Percentiles rank a stretch among this genome's conserved stretches.
phyloP scores from a whole-genome alignment of 2,888 invertebrate species.

The Phyto melanocephala region DNA sequence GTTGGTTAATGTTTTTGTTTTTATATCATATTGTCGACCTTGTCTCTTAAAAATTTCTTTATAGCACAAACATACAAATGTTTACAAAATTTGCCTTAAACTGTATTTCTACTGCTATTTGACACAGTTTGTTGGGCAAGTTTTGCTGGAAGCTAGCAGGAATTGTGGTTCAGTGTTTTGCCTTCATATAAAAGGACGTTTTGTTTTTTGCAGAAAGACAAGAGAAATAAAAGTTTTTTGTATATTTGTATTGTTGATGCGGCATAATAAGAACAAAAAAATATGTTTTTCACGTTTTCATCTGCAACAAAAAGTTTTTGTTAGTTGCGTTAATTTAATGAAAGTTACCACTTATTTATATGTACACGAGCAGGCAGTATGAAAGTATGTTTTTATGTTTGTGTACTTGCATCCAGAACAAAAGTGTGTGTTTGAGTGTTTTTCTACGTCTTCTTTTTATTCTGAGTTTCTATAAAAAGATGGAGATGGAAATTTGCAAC shows the following conservation, averaged over 20 bases:
- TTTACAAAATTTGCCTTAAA: not conserved
- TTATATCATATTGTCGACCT: too few species aligned
- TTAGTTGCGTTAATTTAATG: slow-evolving; percentile 53
- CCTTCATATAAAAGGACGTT: not conserved
- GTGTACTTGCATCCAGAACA: not conserved
- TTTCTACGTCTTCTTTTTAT: not conserved
- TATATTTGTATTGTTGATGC: slow-evolving; percentile 25
- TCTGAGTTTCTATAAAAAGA: not conserved
- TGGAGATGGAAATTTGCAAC: not conserved
- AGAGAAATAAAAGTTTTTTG: too few species aligned
- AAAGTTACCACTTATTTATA: not conserved
- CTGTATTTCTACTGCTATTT: slow-evolving; percentile 28
- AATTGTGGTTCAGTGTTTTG: slow-evolving; percentile 21
- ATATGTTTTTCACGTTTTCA: not conserved
- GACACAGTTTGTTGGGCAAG: slow-evolving; percentile 37
- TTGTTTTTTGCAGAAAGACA: slow-evolving; percentile 3
- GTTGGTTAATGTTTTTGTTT: too few species aligned
- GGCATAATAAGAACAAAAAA: slow-evolving; percentile 37
- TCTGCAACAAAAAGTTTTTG: not conserved
- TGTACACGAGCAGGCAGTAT: too few species aligned
- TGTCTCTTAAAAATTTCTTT: too few species aligned
- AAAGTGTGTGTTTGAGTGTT: not conserved
- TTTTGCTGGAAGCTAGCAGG: slow-evolving; percentile 23
- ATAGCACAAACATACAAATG: too few species aligned
- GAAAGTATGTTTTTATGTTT: too few species aligned